Conservation (phyloP, 1,140 invertebrate genomes). For the Pteromalus puparum region DNA sequence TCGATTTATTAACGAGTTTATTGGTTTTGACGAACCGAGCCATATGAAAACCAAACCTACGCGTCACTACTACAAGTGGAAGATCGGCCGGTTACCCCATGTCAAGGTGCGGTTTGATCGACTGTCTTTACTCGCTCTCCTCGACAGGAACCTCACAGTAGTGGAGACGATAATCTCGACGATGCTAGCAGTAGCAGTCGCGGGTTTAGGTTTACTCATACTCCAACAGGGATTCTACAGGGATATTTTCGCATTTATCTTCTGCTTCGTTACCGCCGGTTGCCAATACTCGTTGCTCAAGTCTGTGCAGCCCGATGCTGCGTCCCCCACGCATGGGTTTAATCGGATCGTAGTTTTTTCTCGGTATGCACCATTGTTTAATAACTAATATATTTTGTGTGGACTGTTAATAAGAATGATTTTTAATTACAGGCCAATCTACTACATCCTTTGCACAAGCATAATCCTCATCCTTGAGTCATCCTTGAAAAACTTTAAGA, state of each 20-base stretch:
- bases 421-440: conserved; percentile 83
- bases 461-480: conserved; percentile 82
- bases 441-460: conserved; percentile 92
- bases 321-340: conserved; percentile 98
- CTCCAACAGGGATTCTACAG: conserved; percentile 91
- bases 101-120: conserved; percentile 93
- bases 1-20: conserved; percentile 67
- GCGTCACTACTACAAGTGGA: conserved; percentile 92
- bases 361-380: conserved; percentile 53
- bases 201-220: conserved; percentile 88
- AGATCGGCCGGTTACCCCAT: conserved; percentile 82
- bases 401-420: neutral
- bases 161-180: conserved; percentile 91
- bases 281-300: conserved; percentile 98
- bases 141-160: conserved; percentile 93
- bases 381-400: neutral
- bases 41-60: conserved; percentile 74
- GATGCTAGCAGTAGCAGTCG: conserved; percentile 89
- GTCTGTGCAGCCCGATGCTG: conserved; percentile 98
- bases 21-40: conserved; percentile 62
- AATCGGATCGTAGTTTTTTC: conserved; percentile 97
- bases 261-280: conserved; percentile 97
- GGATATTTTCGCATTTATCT: conserved; percentile 94
- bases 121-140: conserved; percentile 90
- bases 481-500: conserved; percentile 72